Conservation (phyloP, 1,140 invertebrate genomes). For the Episyrphus balteatus region DNA sequence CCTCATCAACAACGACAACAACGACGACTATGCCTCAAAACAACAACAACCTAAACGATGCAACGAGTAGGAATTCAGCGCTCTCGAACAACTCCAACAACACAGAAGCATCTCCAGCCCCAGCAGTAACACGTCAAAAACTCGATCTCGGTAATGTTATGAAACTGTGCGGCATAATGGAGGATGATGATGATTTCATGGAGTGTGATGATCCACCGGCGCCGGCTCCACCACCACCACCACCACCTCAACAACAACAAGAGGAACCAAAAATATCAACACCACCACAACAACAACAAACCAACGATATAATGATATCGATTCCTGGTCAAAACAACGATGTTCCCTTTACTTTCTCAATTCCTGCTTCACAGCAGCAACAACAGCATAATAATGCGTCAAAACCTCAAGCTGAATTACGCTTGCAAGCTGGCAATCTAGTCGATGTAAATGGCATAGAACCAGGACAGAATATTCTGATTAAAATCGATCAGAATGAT, state of each 20-base stretch:
- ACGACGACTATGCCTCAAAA: background rate
- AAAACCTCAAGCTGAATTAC: background rate
- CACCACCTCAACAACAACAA: background rate
- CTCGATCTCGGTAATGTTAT: constrained; percentile 46
- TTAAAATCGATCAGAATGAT: constrained; percentile 34
- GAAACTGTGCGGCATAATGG: constrained; percentile 40
- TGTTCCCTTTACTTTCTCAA: constrained; percentile 33
- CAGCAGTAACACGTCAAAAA: constrained; percentile 32
- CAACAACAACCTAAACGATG: constrained; percentile 7
- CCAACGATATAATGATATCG: constrained; percentile 35
- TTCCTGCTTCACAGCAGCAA: constrained; percentile 19
- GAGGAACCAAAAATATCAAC: background rate
- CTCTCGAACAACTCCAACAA: background rate
- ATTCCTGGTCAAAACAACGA: constrained; percentile 35
- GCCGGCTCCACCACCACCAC: constrained; percentile 5
- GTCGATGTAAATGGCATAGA: constrained; percentile 5
- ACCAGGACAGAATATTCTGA: constrained; percentile 34
- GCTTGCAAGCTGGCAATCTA: constrained; percentile 1
- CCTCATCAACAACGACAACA: background rate
- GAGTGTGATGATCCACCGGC: constrained; percentile 14
- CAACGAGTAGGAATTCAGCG: constrained; percentile 4
- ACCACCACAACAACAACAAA: background rate
- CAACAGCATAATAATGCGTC: constrained; percentile 11
- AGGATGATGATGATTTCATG: constrained; percentile 32
- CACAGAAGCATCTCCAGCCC: constrained; percentile 15